These are phyloP conservation scores for Dynastes tityus DNA, from an alignment of 2,888 invertebrate genomes.

Conservation along the genomic window DNA sequence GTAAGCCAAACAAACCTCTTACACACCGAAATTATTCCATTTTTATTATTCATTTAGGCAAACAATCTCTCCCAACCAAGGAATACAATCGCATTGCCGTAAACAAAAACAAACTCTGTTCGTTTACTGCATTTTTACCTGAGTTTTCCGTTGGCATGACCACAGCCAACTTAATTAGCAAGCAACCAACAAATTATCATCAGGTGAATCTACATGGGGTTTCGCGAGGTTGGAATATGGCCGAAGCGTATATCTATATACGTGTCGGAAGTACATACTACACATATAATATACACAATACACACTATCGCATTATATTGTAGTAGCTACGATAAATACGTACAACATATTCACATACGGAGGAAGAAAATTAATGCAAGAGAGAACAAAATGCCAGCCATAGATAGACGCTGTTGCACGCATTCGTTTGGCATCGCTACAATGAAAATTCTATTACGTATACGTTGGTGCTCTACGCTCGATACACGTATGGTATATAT, in stretches of 20 bases:
- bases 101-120: constrained; percentile 23
- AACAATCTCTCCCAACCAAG: not conserved
- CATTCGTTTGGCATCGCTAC: constrained; percentile 2
- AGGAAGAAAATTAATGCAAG: constrained; percentile 26
- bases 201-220: constrained; percentile 40
- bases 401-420: constrained; percentile 17
- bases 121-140: constrained; percentile 18
- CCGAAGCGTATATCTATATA: not conserved
- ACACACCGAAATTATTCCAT: constrained; percentile 7
- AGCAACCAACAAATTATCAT: constrained; percentile 35
- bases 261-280: constrained; percentile 39
- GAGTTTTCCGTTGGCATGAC: constrained; percentile 39
- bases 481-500: not conserved
- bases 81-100: not conserved
- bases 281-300: constrained; percentile 16
- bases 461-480: too few species aligned
- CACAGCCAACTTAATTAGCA: constrained; percentile 34
- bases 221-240: constrained; percentile 37
- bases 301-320: constrained; percentile 17
- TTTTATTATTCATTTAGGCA: constrained; percentile 10
- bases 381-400: constrained; percentile 27
- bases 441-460: constrained; percentile 8
- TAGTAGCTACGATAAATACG: constrained; percentile 1
- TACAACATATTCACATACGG: constrained; percentile 1
- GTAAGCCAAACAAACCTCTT: constrained; percentile 8